phyloP scores from a whole-genome alignment of 1,140 invertebrate species.

The Leptopilina boulardi region DNA sequence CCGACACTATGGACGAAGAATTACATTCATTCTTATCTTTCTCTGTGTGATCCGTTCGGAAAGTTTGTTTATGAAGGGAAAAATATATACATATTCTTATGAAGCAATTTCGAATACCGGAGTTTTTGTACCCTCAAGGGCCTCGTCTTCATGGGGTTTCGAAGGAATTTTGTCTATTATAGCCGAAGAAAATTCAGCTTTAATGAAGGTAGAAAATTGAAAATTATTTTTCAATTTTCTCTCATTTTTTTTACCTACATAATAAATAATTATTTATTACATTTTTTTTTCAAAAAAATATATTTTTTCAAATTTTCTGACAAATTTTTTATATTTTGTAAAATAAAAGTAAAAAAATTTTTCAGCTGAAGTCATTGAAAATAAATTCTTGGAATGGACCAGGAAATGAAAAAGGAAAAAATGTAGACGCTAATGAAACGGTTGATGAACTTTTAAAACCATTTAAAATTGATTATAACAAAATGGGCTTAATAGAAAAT shows the following conservation, averaged over 20 bases:
- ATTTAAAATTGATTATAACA: conserved; percentile 66
- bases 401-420: conserved; percentile 44
- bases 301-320: too few species aligned
- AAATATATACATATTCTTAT: conserved; percentile 69
- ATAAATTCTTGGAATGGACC: conserved; percentile 66
- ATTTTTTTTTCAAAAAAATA: too few species aligned
- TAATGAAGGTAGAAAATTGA: conserved; percentile 62
- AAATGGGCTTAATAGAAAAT: conserved; percentile 68
- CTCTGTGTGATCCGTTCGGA: conserved; percentile 43
- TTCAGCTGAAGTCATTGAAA: conserved; percentile 58
- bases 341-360: conserved; percentile 17
- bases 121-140: conserved; percentile 65
- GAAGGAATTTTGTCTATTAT: conserved; percentile 64
- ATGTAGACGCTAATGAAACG: conserved; percentile 54
- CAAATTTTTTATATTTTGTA: too few species aligned
- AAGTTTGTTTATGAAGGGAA: conserved; percentile 66
- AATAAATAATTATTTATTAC: neutral
- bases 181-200: conserved; percentile 55
- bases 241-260: neutral
- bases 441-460: conserved; percentile 65
- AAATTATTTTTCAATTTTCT: conserved; percentile 35
- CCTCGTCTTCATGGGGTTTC: conserved; percentile 70
- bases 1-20: conserved; percentile 35
- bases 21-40: conserved; percentile 42
- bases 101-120: conserved; percentile 67